A percentile compares a stretch with the other conserved stretches of the same genome.
Conservation (phyloP, 2,888 invertebrate genomes). For the Nemapogon koenigi region DNA sequence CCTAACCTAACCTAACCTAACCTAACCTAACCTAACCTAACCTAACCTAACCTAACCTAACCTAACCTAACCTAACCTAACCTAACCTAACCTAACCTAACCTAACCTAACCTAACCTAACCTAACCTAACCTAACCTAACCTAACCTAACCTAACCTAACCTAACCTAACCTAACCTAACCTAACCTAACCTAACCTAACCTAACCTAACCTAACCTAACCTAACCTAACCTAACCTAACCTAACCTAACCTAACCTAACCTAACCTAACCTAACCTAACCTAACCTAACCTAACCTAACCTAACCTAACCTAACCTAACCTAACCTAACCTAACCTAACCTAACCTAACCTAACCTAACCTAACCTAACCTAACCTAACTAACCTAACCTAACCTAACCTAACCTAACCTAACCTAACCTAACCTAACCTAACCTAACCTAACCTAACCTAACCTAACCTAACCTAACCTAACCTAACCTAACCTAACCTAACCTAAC, state of each 20-base stretch:
- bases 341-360: constrained; percentile 18
- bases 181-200: constrained; percentile 12
- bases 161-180: constrained; percentile 12
- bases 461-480: constrained; percentile 14
- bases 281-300: constrained; percentile 12
- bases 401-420: constrained; percentile 9
- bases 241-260: constrained; percentile 12
- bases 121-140: constrained; percentile 12
- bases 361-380: constrained; percentile 11
- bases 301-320: constrained; percentile 12
- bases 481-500: constrained; percentile 14
- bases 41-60: constrained; percentile 12
- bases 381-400: constrained; percentile 9
- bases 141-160: constrained; percentile 11
- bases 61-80: constrained; percentile 12
- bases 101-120: constrained; percentile 12
- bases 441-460: constrained; percentile 13
- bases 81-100: constrained; percentile 12
- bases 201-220: constrained; percentile 12
- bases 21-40: constrained; percentile 11
- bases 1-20: constrained; percentile 13
- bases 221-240: constrained; percentile 12
- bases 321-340: constrained; percentile 1
- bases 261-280: constrained; percentile 12
- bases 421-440: constrained; percentile 13